Evolutionary conservation across 2,797 vertebrate genomes (phyloP).

Genomic region (Malacoctenus gilli): DNA sequence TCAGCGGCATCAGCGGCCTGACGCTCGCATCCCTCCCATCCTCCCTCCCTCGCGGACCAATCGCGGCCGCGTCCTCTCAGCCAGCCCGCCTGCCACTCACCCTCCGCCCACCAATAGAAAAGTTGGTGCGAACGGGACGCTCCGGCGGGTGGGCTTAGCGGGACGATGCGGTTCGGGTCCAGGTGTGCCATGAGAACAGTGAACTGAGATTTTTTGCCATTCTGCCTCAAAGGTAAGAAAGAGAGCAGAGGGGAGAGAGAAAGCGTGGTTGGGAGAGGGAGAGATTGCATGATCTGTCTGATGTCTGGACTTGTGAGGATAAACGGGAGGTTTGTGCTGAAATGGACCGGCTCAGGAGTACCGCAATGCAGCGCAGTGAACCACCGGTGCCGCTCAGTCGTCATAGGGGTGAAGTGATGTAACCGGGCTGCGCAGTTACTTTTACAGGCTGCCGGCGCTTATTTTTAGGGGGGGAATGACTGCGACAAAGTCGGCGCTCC

Average conservation of each 20-base stretch:
- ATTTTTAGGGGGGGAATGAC: not conserved
- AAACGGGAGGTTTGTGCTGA: not conserved
- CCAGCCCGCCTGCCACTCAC: constrained; percentile 42
- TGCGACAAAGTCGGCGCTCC: constrained; percentile 4
- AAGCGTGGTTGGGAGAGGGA: too few relatives aligned
- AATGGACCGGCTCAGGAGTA: constrained; percentile 67
- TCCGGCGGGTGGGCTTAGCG: constrained; percentile 56
- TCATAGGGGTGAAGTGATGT: constrained; percentile 57
- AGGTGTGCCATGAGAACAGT: constrained; percentile 54
- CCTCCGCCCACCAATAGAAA: constrained; percentile 76
- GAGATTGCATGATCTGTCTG: constrained; percentile 9
- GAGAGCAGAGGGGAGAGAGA: not conserved
- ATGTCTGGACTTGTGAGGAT: not conserved
- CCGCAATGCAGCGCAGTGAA: constrained; percentile 82
- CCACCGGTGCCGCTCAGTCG: constrained; percentile 54
- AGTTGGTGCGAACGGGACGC: constrained; percentile 64
- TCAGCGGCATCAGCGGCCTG: not conserved
- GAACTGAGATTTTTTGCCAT: constrained; percentile 29
- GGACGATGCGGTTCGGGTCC: constrained; percentile 70
- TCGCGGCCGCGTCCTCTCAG: constrained; percentile 31
- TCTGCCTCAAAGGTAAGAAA: constrained; percentile 72
- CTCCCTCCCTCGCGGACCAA: constrained; percentile 54
- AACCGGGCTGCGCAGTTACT: constrained; percentile 54
- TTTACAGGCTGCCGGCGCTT: too few relatives aligned
- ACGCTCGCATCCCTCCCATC: constrained; percentile 38